These are phyloP conservation scores for Pseudotriccus pelzelni DNA, from an alignment of 2,797 vertebrate genomes.

Conservation along the genomic window DNA sequence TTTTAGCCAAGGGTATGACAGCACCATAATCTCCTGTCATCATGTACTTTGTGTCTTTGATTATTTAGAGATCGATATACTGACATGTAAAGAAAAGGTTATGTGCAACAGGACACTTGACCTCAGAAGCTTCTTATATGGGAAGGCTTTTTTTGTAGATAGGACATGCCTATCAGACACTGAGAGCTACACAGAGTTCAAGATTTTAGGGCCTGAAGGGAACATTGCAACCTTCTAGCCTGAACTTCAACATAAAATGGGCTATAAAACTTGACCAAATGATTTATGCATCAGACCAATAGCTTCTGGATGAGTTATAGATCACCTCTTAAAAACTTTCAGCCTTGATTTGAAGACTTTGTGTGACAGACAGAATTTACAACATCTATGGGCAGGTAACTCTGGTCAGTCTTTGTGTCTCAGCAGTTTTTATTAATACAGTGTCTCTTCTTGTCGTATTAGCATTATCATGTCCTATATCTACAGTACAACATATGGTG, in stretches of 20 bases:
- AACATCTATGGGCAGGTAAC: background rate
- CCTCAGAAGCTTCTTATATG: background rate
- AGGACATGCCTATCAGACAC: background rate
- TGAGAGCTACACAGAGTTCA: background rate
- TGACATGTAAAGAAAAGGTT: background rate
- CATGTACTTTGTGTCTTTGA: background rate
- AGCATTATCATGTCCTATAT: background rate
- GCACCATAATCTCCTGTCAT: background rate
- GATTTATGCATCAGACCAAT: background rate
- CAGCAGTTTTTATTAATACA: conserved; percentile 7
- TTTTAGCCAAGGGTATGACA: background rate
- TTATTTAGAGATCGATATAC: conserved; percentile 4
- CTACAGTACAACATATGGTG: background rate
- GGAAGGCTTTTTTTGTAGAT: background rate
- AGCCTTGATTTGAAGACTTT: conserved; percentile 14
- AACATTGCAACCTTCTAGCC: background rate
- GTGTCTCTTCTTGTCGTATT: background rate
- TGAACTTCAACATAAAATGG: background rate
- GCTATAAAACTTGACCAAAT: background rate
- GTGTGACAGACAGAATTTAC: background rate
- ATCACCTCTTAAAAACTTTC: background rate
- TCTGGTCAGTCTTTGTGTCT: background rate
- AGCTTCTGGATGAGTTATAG: background rate
- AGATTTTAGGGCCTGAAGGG: background rate
- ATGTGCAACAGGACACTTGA: background rate